Conservation (phyloP, 2,113 vertebrate species). For the Amphiprion ocellaris region DNA sequence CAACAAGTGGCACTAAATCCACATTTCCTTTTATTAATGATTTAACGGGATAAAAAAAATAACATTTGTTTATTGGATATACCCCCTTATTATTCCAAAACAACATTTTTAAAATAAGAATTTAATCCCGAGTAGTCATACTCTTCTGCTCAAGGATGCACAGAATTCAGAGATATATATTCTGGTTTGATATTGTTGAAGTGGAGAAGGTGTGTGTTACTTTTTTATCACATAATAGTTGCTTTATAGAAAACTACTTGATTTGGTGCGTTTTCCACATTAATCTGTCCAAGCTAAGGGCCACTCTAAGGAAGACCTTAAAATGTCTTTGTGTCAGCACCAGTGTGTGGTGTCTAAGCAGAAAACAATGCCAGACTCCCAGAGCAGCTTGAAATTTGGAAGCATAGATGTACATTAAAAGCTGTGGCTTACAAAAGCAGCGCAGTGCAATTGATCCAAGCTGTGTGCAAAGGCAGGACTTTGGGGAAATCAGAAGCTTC, state of each 20-base stretch:
- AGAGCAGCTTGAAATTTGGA: constrained; percentile 45
- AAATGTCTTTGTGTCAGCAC: constrained; percentile 62
- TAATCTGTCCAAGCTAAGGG: constrained; percentile 5
- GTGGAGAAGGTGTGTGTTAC: too few relatives aligned
- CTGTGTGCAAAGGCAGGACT: constrained; percentile 73
- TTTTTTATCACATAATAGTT: not conserved
- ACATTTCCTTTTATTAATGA: too few relatives aligned
- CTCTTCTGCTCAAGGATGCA: too few relatives aligned
- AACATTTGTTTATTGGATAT: too few relatives aligned
- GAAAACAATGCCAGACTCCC: constrained; percentile 47
- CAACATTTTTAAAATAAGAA: too few relatives aligned
- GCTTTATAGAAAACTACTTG: not conserved
- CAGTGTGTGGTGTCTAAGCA: constrained; percentile 41
- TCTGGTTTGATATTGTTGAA: too few relatives aligned
- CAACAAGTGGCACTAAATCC: too few relatives aligned
- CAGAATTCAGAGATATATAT: too few relatives aligned
- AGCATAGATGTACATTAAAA: constrained; percentile 67
- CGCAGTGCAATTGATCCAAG: constrained; percentile 71
- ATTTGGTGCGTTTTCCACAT: not conserved
- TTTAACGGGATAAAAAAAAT: too few relatives aligned
- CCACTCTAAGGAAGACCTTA: constrained; percentile 1
- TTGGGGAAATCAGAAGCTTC: constrained; percentile 81
- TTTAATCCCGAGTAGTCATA: too few relatives aligned
- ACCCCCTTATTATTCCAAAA: too few relatives aligned
- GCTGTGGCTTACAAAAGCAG: constrained; percentile 57